These are phyloP conservation scores for Pocota personata DNA, from an alignment of 2,888 invertebrate species.

Conservation along the genomic window DNA sequence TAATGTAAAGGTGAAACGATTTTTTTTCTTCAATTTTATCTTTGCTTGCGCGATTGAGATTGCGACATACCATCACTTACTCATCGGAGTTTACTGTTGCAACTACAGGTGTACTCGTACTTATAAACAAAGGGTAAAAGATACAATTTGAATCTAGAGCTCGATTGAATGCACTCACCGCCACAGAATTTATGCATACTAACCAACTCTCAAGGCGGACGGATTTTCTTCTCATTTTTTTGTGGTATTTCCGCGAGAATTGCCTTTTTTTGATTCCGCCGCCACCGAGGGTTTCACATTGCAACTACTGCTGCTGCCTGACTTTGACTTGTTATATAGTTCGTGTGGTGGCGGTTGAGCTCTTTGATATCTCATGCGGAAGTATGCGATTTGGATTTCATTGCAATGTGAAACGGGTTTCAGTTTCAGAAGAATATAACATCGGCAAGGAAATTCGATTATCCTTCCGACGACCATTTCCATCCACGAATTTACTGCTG, in stretches of 20 bases:
- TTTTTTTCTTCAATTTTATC: conserved; percentile 12
- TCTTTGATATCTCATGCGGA: conserved; percentile 68
- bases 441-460: conserved; percentile 25
- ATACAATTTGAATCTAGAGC: conserved; percentile 53
- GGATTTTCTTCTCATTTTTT: neutral
- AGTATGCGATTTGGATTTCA: conserved; percentile 60
- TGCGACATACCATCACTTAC: conserved; percentile 24
- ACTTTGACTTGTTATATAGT: conserved; percentile 38
- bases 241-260: neutral
- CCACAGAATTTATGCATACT: conserved; percentile 8
- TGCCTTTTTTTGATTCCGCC: conserved; percentile 17
- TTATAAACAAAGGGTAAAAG: neutral
- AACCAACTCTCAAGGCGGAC: conserved; percentile 20
- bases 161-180: conserved; percentile 42
- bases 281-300: conserved; percentile 29
- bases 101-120: neutral
- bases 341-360: conserved; percentile 30
- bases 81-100: conserved; percentile 19
- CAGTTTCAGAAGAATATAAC: conserved; percentile 6
- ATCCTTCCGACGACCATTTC: conserved; percentile 17
- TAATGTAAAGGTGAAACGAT: conserved; percentile 39
- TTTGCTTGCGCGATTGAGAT: conserved; percentile 23
- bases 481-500: conserved; percentile 49
- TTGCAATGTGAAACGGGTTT: conserved; percentile 33
- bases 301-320: conserved; percentile 4